phyloP scores from a whole-genome alignment of 1,140 invertebrate species.

The Anoplolepis gracilipes region DNA sequence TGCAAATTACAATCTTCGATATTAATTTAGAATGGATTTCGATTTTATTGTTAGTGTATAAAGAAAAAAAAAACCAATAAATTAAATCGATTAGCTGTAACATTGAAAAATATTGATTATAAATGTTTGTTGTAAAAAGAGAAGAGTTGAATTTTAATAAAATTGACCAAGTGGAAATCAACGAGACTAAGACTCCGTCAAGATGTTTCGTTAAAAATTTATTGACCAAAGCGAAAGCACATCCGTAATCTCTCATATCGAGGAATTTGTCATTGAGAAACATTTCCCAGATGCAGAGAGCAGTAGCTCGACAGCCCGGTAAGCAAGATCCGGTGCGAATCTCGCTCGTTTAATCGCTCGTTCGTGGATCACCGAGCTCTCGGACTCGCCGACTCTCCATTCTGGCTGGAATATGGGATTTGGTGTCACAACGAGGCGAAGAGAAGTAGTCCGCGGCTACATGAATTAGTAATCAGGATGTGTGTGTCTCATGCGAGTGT shows the following conservation, averaged over 20 bases:
- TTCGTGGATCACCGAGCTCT: slow-evolving; percentile 65
- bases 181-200: too few species aligned
- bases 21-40: too few species aligned
- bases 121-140: too few species aligned
- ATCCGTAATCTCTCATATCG: background rate
- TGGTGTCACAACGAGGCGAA: slow-evolving; percentile 82
- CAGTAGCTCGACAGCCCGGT: too few species aligned
- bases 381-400: slow-evolving; percentile 70
- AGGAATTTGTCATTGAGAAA: slow-evolving; percentile 11
- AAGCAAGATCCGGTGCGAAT: slow-evolving; percentile 35
- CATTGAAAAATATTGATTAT: too few species aligned
- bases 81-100: too few species aligned
- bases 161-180: too few species aligned
- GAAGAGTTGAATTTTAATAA: too few species aligned
- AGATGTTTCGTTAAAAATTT: background rate
- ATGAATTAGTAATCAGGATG: slow-evolving; percentile 85
- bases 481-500: slow-evolving; percentile 74
- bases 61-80: too few species aligned
- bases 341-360: background rate
- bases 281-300: slow-evolving; percentile 22
- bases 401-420: slow-evolving; percentile 84
- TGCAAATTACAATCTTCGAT: too few species aligned
- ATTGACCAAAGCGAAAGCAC: background rate
- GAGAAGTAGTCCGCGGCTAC: slow-evolving; percentile 83
- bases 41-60: too few species aligned